Conservation (phyloP, 2,888 invertebrate genomes). For the Rhamnusium bicolor region DNA sequence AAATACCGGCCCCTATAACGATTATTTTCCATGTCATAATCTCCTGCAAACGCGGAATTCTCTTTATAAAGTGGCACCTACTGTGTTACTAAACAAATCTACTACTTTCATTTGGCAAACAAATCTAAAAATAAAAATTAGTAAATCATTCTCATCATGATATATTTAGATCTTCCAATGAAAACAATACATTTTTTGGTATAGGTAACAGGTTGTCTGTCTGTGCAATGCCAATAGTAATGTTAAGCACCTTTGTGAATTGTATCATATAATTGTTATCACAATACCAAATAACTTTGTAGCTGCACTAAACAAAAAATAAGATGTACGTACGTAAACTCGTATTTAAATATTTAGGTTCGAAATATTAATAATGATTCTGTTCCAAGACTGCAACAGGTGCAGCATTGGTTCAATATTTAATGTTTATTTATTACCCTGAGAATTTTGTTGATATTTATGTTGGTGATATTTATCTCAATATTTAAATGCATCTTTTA, state of each 20-base stretch:
- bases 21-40: neutral
- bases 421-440: neutral
- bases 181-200: conserved; percentile 47
- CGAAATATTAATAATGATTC: conserved; percentile 14
- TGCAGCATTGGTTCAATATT: conserved; percentile 20
- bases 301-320: neutral
- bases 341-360: neutral
- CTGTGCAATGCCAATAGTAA: neutral
- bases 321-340: neutral
- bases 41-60: neutral
- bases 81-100: conserved; percentile 4
- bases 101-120: conserved; percentile 32
- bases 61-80: conserved; percentile 6
- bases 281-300: neutral
- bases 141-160: conserved; percentile 48
- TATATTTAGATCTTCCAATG: conserved; percentile 43
- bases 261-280: neutral
- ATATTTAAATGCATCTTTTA: no score
- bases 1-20: neutral
- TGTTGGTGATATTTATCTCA: neutral
- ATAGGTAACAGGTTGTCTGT: conserved; percentile 49
- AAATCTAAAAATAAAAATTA: conserved; percentile 50
- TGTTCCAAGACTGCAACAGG: conserved; percentile 42
- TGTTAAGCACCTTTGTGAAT: neutral
- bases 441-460: no score